Base-by-base conservation (phyloP, 1,140 invertebrate species). In the Saccostrea cuccullata region DNA sequence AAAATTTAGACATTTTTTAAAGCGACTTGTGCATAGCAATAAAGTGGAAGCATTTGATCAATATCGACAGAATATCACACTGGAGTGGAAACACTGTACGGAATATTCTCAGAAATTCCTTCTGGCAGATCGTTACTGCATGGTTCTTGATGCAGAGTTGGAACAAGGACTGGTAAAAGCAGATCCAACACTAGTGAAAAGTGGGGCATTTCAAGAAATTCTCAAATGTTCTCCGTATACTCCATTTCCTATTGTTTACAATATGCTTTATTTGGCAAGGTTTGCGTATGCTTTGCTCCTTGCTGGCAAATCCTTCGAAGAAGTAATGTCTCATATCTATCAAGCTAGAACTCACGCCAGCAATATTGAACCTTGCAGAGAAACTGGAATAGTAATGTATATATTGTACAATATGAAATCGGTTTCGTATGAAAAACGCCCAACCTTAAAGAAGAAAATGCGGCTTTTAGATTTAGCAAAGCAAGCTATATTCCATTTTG, bases 391-490 rank as follows among this genome's bases (percentile, higher is more conserved):
- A 8, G 64, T 86, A 15, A 3, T 86, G 23, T 86, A 86, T 86
- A 86, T 86, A 30, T 30, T 67, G 47, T 86, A 47, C 23, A 86
- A 86, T 47, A 86, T 86, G 85, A n/a, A 36, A 47, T 86, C 85
- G 17, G 12, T 67, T 17, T 67, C 13, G 20, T 86, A 86, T 67
- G 85, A 86, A 47, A 47, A 36, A 11, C 12, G 70, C 20, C 85
- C 85, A 17, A 40, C 85, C 5, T 5, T 47, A 23, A 5, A 47
- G 67, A 47, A 40, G 85, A 86, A 86, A 47, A 73, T 67, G 23
- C 36, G 20, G 30, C 40, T 86, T 36, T 73, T 86, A 55, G 40
- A 86, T n/a, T 73, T 86, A 17, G 85, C 30, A 17, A 15, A 47
- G 3, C 40, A 55, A 60, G 60, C 85, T 6, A 70, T 86, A 30